Conservation (phyloP, 2,797 vertebrate species). For the Emydoidea blandingii region DNA sequence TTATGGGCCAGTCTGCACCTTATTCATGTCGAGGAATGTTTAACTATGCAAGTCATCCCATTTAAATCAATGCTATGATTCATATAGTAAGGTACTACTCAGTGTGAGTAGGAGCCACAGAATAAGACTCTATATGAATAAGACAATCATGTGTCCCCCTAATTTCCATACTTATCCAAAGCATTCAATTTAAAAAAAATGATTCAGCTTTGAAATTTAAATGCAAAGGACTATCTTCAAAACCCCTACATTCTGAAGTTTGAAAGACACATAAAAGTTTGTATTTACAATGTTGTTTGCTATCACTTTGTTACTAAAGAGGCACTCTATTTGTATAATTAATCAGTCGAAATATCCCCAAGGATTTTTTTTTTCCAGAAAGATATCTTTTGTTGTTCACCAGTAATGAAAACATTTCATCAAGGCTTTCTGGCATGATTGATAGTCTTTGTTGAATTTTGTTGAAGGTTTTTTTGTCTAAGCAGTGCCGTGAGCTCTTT, state of each 20-base stretch:
- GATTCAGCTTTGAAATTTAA: conserved; percentile 52
- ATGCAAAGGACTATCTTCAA: conserved; percentile 19
- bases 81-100: conserved; percentile 6
- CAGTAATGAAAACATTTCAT: conserved; percentile 70
- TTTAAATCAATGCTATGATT: conserved; percentile 6
- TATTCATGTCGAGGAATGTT: background rate
- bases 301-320: conserved; percentile 55
- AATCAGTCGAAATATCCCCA: conserved; percentile 66
- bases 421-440: conserved; percentile 59
- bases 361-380: conserved; percentile 28
- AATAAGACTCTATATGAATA: background rate
- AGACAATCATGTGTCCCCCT: conserved; percentile 7
- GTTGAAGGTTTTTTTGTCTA: conserved; percentile 68
- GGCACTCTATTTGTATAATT: conserved; percentile 75
- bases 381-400: conserved; percentile 58
- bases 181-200: background rate
- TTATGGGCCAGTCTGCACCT: background rate
- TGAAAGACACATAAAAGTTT: conserved; percentile 43
- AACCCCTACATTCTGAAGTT: conserved; percentile 33
- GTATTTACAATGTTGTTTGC: conserved; percentile 48
- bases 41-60: background rate
- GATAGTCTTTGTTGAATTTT: conserved; percentile 59
- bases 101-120: background rate
- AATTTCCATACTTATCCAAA: conserved; percentile 15
- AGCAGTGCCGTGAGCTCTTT: conserved; percentile 71